Conservation (phyloP, 2,797 vertebrate species). For the Cyprinodon diabolis region DNA sequence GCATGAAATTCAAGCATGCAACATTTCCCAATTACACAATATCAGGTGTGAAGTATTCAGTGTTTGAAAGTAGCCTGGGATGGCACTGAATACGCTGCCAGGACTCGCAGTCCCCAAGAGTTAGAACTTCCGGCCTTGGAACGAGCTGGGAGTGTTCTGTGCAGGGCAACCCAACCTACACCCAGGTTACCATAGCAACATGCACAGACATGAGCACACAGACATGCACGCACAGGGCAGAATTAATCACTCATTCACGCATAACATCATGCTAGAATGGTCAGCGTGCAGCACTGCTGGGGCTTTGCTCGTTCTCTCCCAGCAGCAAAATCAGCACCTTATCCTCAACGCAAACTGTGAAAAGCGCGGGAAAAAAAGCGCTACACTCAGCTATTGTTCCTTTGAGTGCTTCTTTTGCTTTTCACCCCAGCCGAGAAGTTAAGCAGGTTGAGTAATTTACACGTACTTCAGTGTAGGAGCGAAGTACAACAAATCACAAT, state of each 20-base stretch:
- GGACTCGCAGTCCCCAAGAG: conserved; percentile 39
- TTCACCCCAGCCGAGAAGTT: conserved; percentile 15
- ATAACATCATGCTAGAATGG: conserved; percentile 54
- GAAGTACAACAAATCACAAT: conserved; percentile 3
- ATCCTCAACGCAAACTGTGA: conserved; percentile 43
- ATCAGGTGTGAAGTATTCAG: conserved; percentile 20
- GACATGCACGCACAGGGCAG: conserved; percentile 15
- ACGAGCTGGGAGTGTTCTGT: conserved; percentile 52
- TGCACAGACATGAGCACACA: conserved; percentile 35
- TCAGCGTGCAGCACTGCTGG: conserved; percentile 39
- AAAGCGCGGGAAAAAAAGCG: conserved; percentile 29
- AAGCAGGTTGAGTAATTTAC: conserved; percentile 17
- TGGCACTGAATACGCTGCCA: conserved; percentile 14
- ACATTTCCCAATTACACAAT: conserved; percentile 13
- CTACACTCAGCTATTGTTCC: conserved; percentile 27
- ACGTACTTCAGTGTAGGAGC: conserved; percentile 3
- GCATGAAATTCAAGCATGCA: neutral
- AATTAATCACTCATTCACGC: conserved; percentile 60
- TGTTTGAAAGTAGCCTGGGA: conserved; percentile 12
- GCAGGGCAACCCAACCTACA: conserved; percentile 56
- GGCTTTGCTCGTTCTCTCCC: conserved; percentile 22
- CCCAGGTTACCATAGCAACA: conserved; percentile 64
- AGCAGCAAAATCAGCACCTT: conserved; percentile 17
- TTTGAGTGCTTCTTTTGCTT: conserved; percentile 30
- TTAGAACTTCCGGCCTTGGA: conserved; percentile 43